phyloP scores from a whole-genome alignment of 1,140 invertebrate genomes.

The Drosophila mauritiana region DNA sequence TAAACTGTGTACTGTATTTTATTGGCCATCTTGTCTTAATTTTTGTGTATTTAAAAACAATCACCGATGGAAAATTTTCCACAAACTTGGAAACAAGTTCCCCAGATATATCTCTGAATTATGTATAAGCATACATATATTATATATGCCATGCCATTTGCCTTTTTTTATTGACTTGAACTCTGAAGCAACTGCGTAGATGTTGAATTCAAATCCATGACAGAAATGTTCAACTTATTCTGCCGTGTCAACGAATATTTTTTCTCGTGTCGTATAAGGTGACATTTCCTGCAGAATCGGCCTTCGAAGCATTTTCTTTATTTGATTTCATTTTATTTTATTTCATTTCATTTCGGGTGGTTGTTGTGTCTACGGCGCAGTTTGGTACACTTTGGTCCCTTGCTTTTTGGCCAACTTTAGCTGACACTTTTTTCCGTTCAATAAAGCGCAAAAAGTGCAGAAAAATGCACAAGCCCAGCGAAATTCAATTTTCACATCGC shows the following conservation, averaged over 20 bases:
- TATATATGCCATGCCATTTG: not conserved
- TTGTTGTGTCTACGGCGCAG: constrained; percentile 4
- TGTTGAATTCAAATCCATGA: constrained; percentile 5
- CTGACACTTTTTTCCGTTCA: constrained; percentile 27
- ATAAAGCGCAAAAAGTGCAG: constrained; percentile 25
- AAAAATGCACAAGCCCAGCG: constrained; percentile 14
- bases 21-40: constrained; percentile 4
- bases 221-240: constrained; percentile 24
- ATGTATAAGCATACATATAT: constrained; percentile 24
- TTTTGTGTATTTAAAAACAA: constrained; percentile 4
- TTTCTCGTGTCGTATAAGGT: constrained; percentile 58
- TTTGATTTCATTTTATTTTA: not conserved
- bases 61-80: constrained; percentile 24
- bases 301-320: constrained; percentile 65
- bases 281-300: constrained; percentile 74
- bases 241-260: constrained; percentile 65
- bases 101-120: constrained; percentile 14
- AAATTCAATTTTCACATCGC: constrained; percentile 44
- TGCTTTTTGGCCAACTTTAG: constrained; percentile 19
- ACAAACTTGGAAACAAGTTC: constrained; percentile 42
- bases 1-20: not conserved
- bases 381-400: constrained; percentile 10
- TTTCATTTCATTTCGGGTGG: not conserved
- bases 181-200: constrained; percentile 29
- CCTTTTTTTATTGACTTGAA: constrained; percentile 17